Conservation (phyloP, 2,113 vertebrate species). For the Lophius piscatorius region DNA sequence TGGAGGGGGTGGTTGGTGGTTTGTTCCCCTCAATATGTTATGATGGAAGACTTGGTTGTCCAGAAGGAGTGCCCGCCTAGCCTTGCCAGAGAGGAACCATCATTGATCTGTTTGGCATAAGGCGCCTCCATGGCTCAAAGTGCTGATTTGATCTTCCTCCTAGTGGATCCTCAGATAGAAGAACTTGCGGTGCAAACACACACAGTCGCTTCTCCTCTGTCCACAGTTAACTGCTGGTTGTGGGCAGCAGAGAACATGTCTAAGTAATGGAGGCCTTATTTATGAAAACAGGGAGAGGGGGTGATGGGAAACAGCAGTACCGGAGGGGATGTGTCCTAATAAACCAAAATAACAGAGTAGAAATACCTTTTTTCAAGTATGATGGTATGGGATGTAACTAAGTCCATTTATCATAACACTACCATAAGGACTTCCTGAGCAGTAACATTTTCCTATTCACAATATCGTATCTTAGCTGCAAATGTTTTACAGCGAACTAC, state of each 20-base stretch:
- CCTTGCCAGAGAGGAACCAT: constrained; percentile 55
- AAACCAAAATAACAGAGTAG: no score
- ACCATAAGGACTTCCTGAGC: no score
- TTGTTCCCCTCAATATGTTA: constrained; percentile 70
- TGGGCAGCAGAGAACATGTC: no score
- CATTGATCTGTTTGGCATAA: constrained; percentile 60
- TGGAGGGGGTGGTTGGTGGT: constrained; percentile 27
- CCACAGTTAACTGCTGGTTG: background rate
- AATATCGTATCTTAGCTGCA: no score
- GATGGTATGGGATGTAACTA: no score
- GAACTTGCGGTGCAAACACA: constrained; percentile 20
- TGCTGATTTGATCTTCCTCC: constrained; percentile 39
- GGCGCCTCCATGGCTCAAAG: constrained; percentile 34
- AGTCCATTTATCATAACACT: no score
- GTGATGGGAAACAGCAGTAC: no score
- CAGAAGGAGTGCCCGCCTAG: constrained; percentile 70
- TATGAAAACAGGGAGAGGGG: constrained; percentile 9
- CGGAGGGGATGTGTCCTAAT: no score
- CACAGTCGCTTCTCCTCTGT: background rate
- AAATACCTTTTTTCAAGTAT: no score
- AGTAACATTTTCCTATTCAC: no score
- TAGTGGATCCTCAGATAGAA: constrained; percentile 28
- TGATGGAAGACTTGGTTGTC: constrained; percentile 65
- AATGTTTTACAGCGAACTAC: no score
- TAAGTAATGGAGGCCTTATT: constrained; percentile 1